Evolutionary conservation across 2,113 vertebrate species (phyloP).

Genomic region (Eulemur macaco): DNA sequence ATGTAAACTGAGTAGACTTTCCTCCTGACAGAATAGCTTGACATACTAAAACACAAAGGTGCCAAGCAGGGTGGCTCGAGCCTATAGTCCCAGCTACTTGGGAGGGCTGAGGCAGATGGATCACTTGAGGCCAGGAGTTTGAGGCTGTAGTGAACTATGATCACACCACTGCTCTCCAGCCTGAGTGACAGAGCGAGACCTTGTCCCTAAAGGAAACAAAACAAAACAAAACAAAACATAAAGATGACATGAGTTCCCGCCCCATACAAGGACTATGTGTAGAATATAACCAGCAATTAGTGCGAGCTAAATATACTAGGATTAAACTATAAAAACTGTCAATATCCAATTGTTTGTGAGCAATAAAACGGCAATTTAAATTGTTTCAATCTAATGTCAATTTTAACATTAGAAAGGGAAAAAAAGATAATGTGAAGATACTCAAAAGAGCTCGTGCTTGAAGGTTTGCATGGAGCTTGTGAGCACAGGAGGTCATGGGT

Average conservation of each 20-base stretch:
- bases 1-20: neutral
- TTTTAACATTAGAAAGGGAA: neutral
- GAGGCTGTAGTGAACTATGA: no score
- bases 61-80: no score
- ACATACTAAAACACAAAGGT: neutral
- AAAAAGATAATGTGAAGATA: neutral
- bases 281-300: neutral
- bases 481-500: neutral
- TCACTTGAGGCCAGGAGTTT: no score
- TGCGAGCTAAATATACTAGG: neutral
- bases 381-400: neutral
- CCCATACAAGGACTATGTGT: neutral
- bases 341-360: neutral
- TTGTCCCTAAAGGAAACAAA: no score
- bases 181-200: no score
- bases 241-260: neutral
- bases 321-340: neutral
- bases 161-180: no score
- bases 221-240: neutral
- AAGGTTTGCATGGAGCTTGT: neutral
- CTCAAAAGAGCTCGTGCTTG: neutral
- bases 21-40: neutral
- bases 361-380: neutral
- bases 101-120: no score
- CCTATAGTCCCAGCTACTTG: no score